Base-by-base conservation (phyloP, 2,888 invertebrate genomes). In the Linhomoeus sp. region DNA sequence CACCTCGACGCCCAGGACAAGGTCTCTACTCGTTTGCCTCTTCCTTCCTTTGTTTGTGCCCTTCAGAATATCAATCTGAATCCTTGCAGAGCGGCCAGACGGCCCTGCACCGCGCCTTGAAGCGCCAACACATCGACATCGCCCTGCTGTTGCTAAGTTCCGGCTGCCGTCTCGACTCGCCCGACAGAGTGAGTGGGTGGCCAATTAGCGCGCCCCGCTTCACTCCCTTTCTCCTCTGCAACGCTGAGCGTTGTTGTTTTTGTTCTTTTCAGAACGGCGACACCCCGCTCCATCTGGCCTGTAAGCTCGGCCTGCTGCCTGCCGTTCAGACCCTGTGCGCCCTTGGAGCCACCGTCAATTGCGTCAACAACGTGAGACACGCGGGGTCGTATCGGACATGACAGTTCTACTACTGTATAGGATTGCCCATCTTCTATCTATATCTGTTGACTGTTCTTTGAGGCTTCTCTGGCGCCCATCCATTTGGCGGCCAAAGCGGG, bases 401-500 rank as follows among this genome's bases (percentile, higher is more conserved):
- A n/a, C n/a, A n/a, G n/a, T n/a, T 5, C 29, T 5, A 5, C 29
- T 9, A 5, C 29, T 29, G 29, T 29, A 12, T 29, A 12, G 5
- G 29, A 5, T 12, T 29, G 5, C 29, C 29, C n/a, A 38, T 38
- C n/a, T 38, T 7, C 38, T 38, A 38, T 19, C 17, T 44, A n/a
- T 41, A 19, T 29, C n/a, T 44, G 3, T n/a, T n/a, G n/a, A n/a
- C n/a, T n/a, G n/a, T n/a, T n/a, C n/a, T n/a, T n/a, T n/a, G n/a
- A 55, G 47, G 55, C 49, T 56, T 14, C 14, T 7, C 7, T 63
- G 41, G 63, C 67, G 1, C 77, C 80, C 1, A 64, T 81, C 41
- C 80, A 81, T 64, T 67, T 79, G 51, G 79, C 80, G 45, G 76
- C 79, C 39, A 74, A 75, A 58, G 70, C 75, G 58, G 80, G 80